Base-by-base conservation (phyloP, 2,797 vertebrate genomes). In the Neosilurus mollespiculum region DNA sequence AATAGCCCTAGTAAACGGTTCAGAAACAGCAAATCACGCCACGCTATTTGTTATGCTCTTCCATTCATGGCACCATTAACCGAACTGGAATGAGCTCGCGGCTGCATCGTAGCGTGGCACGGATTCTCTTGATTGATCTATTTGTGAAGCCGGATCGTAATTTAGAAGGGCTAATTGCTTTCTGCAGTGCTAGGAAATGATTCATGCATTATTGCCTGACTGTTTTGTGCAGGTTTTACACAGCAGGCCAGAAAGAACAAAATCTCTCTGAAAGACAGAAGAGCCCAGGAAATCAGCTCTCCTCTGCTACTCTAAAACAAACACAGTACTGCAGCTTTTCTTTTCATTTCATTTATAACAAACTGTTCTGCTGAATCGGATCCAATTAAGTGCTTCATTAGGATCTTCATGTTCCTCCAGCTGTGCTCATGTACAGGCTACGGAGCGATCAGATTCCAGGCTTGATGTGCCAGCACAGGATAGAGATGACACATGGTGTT, bases 401-500 rank as follows among this genome's bases (percentile, higher is more conserved):
- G 59, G 53, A 71, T 76, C 37, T 61, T 49, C 49, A 16, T 22
- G 66, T 81, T 85, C 51, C 51, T 78, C 43, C 51, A 79, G 26
- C 30, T n/a, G n/a, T 78, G 82, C 37, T 79, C 49, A 51, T 37
- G 73, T 88, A 90, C 88, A 88, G 89, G 85, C 88, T 90, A 10
- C 1, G 69, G 86, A 90, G 89, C 83, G 87, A 84, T 90, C 87
- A 64, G 81, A 87, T 88, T 87, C 82, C 87, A 86, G 64, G 75
- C 83, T 85, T 66, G 18, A 75, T 90, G 89, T 84, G 92, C 90
- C 89, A 79, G 90, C 86, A 92, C 89, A 90, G 78, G 78, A 91
- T 87, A 87, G 82, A 87, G 88, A 89, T 91, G 90, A 92, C 87
- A 87, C 88, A 87, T 86, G 88, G 82, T 15, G 43, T 20, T 80